Conservation (phyloP, 2,888 invertebrate species). For the Mimachlamys varia region DNA sequence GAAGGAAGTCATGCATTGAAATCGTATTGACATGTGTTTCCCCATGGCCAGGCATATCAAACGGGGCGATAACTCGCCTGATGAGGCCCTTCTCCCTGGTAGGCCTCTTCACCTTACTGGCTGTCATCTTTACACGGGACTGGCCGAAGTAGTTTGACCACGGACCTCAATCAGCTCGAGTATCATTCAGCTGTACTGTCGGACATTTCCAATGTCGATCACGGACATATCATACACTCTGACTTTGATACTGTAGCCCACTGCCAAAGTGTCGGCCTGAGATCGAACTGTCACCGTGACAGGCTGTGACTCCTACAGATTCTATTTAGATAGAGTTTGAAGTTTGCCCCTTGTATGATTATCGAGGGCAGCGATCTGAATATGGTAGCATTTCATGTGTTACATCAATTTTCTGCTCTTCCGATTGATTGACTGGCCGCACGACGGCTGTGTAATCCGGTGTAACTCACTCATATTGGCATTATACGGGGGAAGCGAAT, state of each 20-base stretch:
- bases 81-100: neutral
- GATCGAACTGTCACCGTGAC: neutral
- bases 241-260: neutral
- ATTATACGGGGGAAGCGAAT: neutral
- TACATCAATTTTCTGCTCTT: constrained; percentile 49
- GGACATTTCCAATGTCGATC: neutral
- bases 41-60: neutral
- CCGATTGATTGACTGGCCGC: constrained; percentile 47
- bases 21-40: constrained; percentile 9
- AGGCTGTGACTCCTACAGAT: constrained; percentile 37
- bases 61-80: constrained; percentile 2
- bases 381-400: constrained; percentile 44
- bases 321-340: constrained; percentile 50
- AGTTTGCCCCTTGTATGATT: constrained; percentile 45
- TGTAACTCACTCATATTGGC: neutral
- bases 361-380: constrained; percentile 47
- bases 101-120: neutral
- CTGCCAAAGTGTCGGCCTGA: neutral
- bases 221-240: neutral
- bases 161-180: neutral
- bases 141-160: neutral
- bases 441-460: constrained; percentile 25
- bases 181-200: neutral
- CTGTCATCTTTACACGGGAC: neutral
- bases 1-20: neutral